Base-by-base conservation (phyloP, 2,797 vertebrate genomes). In the Helicolenus hilgendorfi region DNA sequence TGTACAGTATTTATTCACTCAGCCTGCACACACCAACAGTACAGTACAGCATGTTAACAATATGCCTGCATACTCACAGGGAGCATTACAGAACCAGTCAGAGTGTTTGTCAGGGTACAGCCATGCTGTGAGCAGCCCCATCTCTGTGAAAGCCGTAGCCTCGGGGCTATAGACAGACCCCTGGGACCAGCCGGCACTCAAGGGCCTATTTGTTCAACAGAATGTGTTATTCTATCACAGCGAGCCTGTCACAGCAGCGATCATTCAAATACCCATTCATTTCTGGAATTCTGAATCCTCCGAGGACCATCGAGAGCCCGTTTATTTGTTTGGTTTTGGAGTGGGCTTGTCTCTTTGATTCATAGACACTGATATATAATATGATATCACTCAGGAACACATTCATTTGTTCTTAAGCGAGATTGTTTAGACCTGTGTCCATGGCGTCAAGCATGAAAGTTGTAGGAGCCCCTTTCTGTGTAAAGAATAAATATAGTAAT, bases 161-260 rank as follows among this genome's bases (percentile, higher is more conserved):
- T 95, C 84, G 29, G 96, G 98, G 96, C 96, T 96, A 86, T 94
- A 96, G 96, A 95, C 95, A 94, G 93, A 97, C 97, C 96, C 97
- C 93, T 92, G 96, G 97, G 97, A 97, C 96, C 94, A 91, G 86
- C 83, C 87, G 38, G 96, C 96, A 97, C 97, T 97, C 96, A 96
- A 96, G 96, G 96, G 97, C 95, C 97, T 97, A 97, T 98, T 97
- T 98, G 97, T 97, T 98, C 96, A 97, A 97, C 96, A 97, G 93
- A 97, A 97, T 97, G 97, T 97, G 96, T 96, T 98, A 96, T 97
- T 97, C 96, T 96, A 96, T 97, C 97, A 97, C 97, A 97, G 97
- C 96, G 94, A 96, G 97, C 94, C 96, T 97, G 97, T 97, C 97
- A 97, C 96, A 95, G 94, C 94, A 94, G 94, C 96, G 96, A 97